Evolutionary conservation across 2,888 invertebrate species (phyloP).

Genomic region (Epirrhoe tristata): DNA sequence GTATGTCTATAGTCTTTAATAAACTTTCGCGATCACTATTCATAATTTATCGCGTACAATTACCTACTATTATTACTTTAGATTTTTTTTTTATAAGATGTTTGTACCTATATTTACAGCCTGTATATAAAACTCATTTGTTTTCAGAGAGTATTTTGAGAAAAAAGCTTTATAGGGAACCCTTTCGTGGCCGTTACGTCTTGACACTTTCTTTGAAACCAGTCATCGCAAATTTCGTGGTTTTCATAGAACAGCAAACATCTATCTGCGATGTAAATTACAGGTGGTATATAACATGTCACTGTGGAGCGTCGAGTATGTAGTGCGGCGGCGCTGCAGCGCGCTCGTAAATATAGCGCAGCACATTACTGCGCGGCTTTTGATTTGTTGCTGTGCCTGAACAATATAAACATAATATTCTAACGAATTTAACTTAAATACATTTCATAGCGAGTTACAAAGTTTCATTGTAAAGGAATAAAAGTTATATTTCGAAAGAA

Average conservation of each 20-base stretch:
- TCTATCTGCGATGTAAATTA: not conserved
- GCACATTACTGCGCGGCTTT: slow-evolving; percentile 21
- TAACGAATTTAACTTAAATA: slow-evolving; percentile 6
- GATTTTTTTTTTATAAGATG: too few relatives aligned
- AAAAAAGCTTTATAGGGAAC: too few relatives aligned
- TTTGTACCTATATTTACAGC: too few relatives aligned
- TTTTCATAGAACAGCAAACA: not conserved
- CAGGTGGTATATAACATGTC: slow-evolving; percentile 9
- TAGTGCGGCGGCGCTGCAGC: slow-evolving; percentile 6
- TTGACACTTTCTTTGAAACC: not conserved
- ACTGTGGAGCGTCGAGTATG: not conserved
- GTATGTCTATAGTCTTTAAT: too few relatives aligned
- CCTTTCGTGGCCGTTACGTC: too few relatives aligned
- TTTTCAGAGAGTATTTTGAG: too few relatives aligned
- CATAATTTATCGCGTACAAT: too few relatives aligned
- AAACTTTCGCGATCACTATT: too few relatives aligned
- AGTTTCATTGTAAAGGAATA: slow-evolving; percentile 25
- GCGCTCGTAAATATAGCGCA: slow-evolving; percentile 23
- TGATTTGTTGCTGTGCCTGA: slow-evolving; percentile 29
- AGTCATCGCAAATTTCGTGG: not conserved
- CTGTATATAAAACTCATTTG: too few relatives aligned
- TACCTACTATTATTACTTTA: too few relatives aligned
- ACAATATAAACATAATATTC: slow-evolving; percentile 6
- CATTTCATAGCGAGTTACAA: slow-evolving; percentile 4
- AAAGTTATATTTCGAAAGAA: slow-evolving; percentile 21